A percentile compares a stretch with the other conserved stretches of the same genome.
Conservation (phyloP, 2,113 vertebrate species). For the Astur gentilis region DNA sequence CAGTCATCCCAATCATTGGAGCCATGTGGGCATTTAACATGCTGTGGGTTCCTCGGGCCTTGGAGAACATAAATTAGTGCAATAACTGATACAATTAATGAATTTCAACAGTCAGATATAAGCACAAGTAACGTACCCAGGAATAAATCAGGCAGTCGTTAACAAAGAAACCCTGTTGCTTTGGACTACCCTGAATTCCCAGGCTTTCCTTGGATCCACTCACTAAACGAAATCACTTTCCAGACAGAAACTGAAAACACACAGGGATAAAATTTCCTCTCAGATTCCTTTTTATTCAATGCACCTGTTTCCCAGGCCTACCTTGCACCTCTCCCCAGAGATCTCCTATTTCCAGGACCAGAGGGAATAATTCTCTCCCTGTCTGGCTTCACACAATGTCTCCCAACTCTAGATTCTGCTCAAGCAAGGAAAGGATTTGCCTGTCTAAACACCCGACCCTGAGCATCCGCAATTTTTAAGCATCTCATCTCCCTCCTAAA, state of each 20-base stretch:
- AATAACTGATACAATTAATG: slow-evolving; percentile 33
- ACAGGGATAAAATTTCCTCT: not conserved
- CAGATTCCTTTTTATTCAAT: not conserved
- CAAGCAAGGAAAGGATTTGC: not conserved
- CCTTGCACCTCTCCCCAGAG: not conserved
- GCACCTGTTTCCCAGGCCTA: not conserved
- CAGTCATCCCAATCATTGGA: slow-evolving; percentile 42
- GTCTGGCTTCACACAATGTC: not conserved
- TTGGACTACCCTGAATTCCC: not conserved
- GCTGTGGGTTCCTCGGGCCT: not conserved
- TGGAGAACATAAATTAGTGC: slow-evolving; percentile 34
- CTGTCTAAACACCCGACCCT: not conserved
- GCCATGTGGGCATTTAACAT: slow-evolving; percentile 44
- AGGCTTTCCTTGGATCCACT: not conserved
- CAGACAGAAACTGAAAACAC: not conserved
- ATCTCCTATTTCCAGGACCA: not conserved
- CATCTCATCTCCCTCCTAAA: not conserved
- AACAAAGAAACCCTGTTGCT: not conserved
- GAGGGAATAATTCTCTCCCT: not conserved
- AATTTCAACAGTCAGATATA: slow-evolving; percentile 41
- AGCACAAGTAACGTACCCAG: not conserved
- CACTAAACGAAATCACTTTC: not conserved
- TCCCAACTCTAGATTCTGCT: not conserved
- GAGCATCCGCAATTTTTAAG: not conserved
- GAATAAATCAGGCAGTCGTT: slow-evolving; percentile 29